These are phyloP conservation scores for Serrognathus titanus DNA, from an alignment of 2,888 invertebrate genomes.

Conservation along the genomic window DNA sequence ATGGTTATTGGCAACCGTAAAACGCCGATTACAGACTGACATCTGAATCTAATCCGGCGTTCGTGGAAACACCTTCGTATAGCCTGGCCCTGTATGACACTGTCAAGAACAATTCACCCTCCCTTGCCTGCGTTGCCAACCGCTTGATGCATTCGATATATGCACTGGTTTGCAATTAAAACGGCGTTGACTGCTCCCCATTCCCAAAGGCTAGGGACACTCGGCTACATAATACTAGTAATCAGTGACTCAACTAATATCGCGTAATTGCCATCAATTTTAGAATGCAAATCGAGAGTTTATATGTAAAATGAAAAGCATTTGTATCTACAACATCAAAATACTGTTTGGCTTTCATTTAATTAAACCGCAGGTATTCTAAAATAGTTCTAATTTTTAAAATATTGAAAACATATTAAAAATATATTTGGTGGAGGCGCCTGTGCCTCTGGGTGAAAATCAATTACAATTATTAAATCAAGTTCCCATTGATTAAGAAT, in stretches of 20 bases:
- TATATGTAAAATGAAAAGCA: conserved; percentile 1
- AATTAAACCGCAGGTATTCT: too few species aligned
- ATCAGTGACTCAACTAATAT: conserved; percentile 32
- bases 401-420: too few species aligned
- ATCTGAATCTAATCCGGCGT: not conserved
- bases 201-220: conserved; percentile 19
- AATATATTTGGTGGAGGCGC: too few species aligned
- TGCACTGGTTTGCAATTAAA: conserved; percentile 35
- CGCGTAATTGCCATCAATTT: conserved; percentile 15
- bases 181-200: conserved; percentile 33
- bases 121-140: conserved; percentile 26
- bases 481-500: too few species aligned
- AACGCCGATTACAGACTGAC: not conserved
- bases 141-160: conserved; percentile 31
- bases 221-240: conserved; percentile 26
- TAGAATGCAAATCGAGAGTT: conserved; percentile 3
- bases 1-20: conserved; percentile 38
- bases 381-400: too few species aligned
- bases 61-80: conserved; percentile 1
- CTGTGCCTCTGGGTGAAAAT: too few species aligned
- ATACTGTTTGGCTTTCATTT: too few species aligned
- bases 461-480: too few species aligned
- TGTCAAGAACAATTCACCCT: not conserved
- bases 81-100: not conserved
- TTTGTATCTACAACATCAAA: not conserved